Evolutionary conservation across 2,113 vertebrate genomes (phyloP), one percentile per base, ranked within the genome.

Genomic region (Cinclus cinclus): DNA sequence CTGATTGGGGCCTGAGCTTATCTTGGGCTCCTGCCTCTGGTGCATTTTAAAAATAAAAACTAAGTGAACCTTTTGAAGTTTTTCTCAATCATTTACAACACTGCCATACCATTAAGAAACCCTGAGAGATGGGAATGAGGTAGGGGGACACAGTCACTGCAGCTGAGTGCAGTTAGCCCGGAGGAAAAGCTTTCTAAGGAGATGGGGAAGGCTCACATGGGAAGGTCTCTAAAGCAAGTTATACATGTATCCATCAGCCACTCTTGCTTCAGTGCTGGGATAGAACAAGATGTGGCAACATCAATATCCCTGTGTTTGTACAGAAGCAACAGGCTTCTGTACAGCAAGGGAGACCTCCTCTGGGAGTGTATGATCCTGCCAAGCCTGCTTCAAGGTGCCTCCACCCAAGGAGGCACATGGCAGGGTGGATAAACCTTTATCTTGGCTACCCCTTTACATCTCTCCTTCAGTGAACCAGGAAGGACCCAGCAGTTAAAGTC

Each of bases 101-200:
- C 35, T 68, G 15, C 8, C 39, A 31, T 25, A 13, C 3, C 13
- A 17, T 35, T 63, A 62, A 59, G 68, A 21, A 11, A 11, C 13
- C 30, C 8, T 18, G 42, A 64, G 15, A 25, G n/a, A 68, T 18
- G 4, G 11, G 58, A 9, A 3, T 11, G 64, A 88, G 20, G 20
- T 5, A 49, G 7, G 13, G 15, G 16, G 3, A 60, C 10, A 30
- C 0, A 3, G 24, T 35, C 7, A 8, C 37, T 68, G 64, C 53
- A 55, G 25, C 17, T 24, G 22, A 30, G 22, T 11, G 37, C 8
- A 3, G 19, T 31, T 21, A 81, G 5, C 7, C 35, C 0, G 0
- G 22, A 56, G 30, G 30, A 52, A 31, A 85, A 52, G 10, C 11
- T 71, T 70, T 46, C 39, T 53, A 37, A 80, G 30, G 24, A 67